Conservation (phyloP, 2,888 invertebrate species). For the Eulithis testata region DNA sequence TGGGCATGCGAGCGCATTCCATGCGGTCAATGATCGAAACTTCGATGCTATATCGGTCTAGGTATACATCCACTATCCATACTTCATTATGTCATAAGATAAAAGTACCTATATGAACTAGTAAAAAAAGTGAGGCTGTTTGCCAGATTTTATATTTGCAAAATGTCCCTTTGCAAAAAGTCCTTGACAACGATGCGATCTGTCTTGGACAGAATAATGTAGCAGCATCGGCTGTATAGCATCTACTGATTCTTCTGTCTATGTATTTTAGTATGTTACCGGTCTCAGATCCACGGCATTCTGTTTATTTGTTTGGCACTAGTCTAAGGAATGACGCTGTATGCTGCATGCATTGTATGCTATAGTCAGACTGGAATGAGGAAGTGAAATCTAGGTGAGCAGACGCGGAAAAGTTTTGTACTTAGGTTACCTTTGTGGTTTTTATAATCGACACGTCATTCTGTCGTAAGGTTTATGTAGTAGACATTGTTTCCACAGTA, state of each 20-base stretch:
- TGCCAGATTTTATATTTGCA: no score
- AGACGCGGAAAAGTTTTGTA: conserved; percentile 26
- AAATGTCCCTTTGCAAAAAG: no score
- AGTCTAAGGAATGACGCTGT: conserved; percentile 22
- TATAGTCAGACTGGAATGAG: conserved; percentile 35
- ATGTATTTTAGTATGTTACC: background rate
- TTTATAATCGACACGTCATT: conserved; percentile 1
- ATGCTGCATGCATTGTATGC: no score
- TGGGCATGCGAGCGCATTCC: conserved; percentile 32
- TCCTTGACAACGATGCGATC: no score
- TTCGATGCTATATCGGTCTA: background rate
- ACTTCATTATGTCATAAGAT: no score
- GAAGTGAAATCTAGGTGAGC: conserved; percentile 36
- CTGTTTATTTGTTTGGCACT: conserved; percentile 29
- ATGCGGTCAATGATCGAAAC: conserved; percentile 32
- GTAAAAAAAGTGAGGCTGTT: no score
- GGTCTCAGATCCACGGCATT: conserved; percentile 1
- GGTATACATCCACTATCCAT: no score
- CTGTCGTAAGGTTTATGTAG: background rate
- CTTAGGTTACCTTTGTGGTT: conserved; percentile 12
- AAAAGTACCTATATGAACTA: no score
- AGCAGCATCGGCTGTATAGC: no score
- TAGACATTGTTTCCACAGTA: background rate
- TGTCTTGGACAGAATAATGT: no score
- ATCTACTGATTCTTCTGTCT: no score